A percentile compares a stretch with the other conserved stretches of the same genome.
Evolutionary conservation across 2,797 vertebrate genomes (phyloP).

Genomic region (Emydoidea blandingii): DNA sequence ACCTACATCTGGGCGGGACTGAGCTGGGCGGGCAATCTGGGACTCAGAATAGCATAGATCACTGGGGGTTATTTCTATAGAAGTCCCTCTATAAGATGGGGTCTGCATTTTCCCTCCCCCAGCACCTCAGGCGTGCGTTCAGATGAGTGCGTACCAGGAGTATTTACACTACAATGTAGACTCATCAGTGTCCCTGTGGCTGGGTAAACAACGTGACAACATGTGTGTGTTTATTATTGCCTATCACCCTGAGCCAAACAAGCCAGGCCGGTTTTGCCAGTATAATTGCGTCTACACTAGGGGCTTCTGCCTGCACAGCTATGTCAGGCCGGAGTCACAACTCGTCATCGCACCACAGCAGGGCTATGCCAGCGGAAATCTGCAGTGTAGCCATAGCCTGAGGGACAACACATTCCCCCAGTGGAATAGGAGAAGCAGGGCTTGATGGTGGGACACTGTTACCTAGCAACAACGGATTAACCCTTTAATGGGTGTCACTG

Average conservation of each 20-base stretch:
- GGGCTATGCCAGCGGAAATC: neutral
- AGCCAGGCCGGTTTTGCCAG: neutral
- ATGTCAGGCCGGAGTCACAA: neutral
- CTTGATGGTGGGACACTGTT: neutral
- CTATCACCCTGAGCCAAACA: neutral
- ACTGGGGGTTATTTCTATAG: neutral
- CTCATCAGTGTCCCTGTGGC: neutral
- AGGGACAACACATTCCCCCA: neutral
- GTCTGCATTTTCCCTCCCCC: neutral
- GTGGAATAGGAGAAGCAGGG: neutral
- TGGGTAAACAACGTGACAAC: neutral
- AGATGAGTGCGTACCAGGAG: neutral
- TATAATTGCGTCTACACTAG: neutral
- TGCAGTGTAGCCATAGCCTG: neutral
- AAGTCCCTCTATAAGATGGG: neutral
- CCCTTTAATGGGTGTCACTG: neutral
- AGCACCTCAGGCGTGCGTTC: neutral
- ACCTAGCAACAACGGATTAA: neutral
- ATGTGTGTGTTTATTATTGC: neutral
- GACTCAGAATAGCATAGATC: neutral
- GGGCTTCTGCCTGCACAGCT: neutral
- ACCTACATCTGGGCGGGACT: neutral
- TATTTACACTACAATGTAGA: neutral
- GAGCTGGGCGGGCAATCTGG: neutral
- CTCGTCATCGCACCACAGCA: neutral